Evolutionary conservation across 2,888 invertebrate species (phyloP).

Genomic region (Gandaritis pyraliata): DNA sequence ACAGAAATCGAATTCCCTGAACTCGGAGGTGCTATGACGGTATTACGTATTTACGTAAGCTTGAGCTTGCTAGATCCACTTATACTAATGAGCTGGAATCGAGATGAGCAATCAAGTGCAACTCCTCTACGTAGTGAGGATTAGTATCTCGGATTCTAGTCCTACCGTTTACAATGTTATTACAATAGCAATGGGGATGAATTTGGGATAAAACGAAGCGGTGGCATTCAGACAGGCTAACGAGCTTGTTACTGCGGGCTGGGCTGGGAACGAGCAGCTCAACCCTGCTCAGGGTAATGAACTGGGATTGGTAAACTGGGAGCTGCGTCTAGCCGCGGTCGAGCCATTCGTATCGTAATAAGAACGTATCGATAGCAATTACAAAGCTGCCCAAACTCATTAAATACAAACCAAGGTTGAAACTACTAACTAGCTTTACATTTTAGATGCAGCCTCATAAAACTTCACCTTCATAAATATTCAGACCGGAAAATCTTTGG

Average conservation of each 20-base stretch:
- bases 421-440: slow-evolving; percentile 42
- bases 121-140: slow-evolving; percentile 35
- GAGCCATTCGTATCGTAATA: slow-evolving; percentile 7
- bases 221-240: slow-evolving; percentile 50
- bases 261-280: slow-evolving; percentile 43
- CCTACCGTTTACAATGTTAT: slow-evolving; percentile 44
- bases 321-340: slow-evolving; percentile 37
- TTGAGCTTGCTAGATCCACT: slow-evolving; percentile 37
- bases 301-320: slow-evolving; percentile 45
- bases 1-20: slow-evolving; percentile 34
- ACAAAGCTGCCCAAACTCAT: slow-evolving; percentile 9
- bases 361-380: background rate
- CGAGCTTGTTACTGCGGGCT: slow-evolving; percentile 54
- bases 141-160: slow-evolving; percentile 32
- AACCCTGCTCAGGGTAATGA: slow-evolving; percentile 51
- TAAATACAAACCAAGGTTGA: slow-evolving; percentile 37
- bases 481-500: slow-evolving; percentile 41
- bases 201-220: slow-evolving; percentile 40
- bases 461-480: slow-evolving; percentile 50
- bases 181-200: slow-evolving; percentile 49
- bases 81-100: slow-evolving; percentile 50
- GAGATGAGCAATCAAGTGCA: slow-evolving; percentile 49
- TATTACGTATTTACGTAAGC: slow-evolving; percentile 22
- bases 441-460: slow-evolving; percentile 41
- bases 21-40: slow-evolving; percentile 23